Conservation (phyloP, 2,888 invertebrate species). For the Phasia obesa region DNA sequence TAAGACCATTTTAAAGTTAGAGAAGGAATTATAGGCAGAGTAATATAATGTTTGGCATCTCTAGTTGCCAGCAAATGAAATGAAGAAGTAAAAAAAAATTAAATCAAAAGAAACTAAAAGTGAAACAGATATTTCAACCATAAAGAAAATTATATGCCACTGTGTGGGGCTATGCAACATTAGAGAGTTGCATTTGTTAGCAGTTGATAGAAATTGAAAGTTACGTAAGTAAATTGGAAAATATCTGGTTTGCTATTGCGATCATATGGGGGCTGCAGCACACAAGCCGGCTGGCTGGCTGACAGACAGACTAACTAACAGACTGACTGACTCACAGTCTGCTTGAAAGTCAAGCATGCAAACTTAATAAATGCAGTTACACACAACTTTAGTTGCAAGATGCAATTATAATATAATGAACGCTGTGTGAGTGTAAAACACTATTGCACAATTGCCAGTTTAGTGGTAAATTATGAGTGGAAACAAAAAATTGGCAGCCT, state of each 20-base stretch:
- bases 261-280: conserved; percentile 60
- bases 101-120: conserved; percentile 55
- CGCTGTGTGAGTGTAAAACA: conserved; percentile 56
- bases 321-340: not conserved
- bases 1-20: conserved; percentile 29
- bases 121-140: conserved; percentile 52
- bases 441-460: conserved; percentile 66
- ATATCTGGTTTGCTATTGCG: conserved; percentile 58
- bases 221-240: conserved; percentile 64
- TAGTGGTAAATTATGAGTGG: conserved; percentile 62
- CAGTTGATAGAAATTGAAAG: conserved; percentile 43
- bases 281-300: not conserved
- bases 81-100: conserved; percentile 26
- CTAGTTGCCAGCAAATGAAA: conserved; percentile 10
- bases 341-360: conserved; percentile 31
- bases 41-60: not conserved
- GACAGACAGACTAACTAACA: not conserved
- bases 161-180: conserved; percentile 27
- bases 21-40: conserved; percentile 10
- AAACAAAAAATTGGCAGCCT: conserved; percentile 2
- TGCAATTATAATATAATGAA: conserved; percentile 58
- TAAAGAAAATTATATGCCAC: conserved; percentile 52
- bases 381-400: conserved; percentile 50
- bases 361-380: conserved; percentile 48
- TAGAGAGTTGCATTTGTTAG: conserved; percentile 42